A percentile compares a stretch with the other conserved stretches of the same genome.
Evolutionary conservation across 2,888 invertebrate species (phyloP).

Genomic region (Myopa testacea): DNA sequence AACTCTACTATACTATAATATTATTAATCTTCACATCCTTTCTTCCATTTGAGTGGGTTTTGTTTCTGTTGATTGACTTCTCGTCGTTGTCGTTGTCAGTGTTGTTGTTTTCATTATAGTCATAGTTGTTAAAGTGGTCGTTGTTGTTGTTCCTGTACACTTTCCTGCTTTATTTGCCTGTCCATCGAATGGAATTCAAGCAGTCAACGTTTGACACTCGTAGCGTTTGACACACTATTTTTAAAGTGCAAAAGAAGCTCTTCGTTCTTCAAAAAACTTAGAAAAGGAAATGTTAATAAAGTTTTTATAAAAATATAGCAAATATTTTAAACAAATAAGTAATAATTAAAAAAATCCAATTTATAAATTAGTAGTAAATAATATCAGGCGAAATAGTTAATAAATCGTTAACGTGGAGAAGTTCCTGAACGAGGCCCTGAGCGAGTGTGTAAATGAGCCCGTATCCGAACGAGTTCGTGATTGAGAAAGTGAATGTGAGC

Average conservation of each 20-base stretch:
- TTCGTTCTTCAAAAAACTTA: neutral
- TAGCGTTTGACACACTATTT: conserved; percentile 32
- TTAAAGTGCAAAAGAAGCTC: neutral
- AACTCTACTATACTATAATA: neutral
- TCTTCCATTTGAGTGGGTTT: conserved; percentile 30
- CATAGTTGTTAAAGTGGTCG: neutral
- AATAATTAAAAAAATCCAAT: conserved; percentile 3
- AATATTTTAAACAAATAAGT: neutral
- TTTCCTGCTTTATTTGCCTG: conserved; percentile 41
- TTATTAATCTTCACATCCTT: conserved; percentile 26
- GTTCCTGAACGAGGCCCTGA: neutral
- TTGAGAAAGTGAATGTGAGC: too few relatives aligned
- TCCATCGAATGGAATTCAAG: conserved; percentile 36
- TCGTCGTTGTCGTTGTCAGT: conserved; percentile 1
- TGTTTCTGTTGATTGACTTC: conserved; percentile 23
- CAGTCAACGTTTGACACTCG: conserved; percentile 46
- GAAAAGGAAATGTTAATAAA: conserved; percentile 28
- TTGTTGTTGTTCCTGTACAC: conserved; percentile 11
- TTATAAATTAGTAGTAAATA: neutral
- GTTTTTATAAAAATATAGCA: conserved; percentile 15
- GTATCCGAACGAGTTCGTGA: neutral
- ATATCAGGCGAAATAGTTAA: neutral
- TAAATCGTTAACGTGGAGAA: too few relatives aligned
- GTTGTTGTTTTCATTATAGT: conserved; percentile 25
- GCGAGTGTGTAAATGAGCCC: neutral